These are phyloP conservation scores for Drosophila hamatofila DNA, from an alignment of 2,888 invertebrate genomes.

Conservation along the genomic window DNA sequence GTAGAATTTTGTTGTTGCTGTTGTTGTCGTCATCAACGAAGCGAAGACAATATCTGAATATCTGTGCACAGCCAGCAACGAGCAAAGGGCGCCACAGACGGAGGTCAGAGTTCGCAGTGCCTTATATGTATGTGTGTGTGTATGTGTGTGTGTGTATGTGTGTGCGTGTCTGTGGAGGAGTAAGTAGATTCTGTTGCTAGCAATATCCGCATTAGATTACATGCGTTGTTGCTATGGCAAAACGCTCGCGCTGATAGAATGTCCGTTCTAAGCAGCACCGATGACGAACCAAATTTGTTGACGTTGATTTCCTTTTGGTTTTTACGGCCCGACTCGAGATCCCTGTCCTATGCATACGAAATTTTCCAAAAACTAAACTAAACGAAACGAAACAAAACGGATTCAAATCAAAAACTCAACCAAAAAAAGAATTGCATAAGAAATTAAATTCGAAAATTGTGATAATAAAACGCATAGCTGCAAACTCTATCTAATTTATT, in stretches of 20 bases:
- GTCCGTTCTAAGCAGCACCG: constrained; percentile 2
- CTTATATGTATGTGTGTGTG: constrained; percentile 3
- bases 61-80: constrained; percentile 15
- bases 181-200: constrained; percentile 14
- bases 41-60: constrained; percentile 70
- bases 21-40: constrained; percentile 54
- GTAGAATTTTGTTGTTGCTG: constrained; percentile 54
- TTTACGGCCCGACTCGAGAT: constrained; percentile 51
- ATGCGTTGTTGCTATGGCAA: constrained; percentile 13
- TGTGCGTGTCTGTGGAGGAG: neutral
- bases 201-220: constrained; percentile 48
- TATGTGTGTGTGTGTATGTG: neutral
- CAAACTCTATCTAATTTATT: constrained; percentile 59
- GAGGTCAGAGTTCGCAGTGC: constrained; percentile 4
- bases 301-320: constrained; percentile 14
- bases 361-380: constrained; percentile 15
- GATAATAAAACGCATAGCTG: constrained; percentile 72
- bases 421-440: constrained; percentile 68
- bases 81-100: neutral
- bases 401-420: constrained; percentile 24
- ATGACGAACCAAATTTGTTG: constrained; percentile 2
- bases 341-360: constrained; percentile 57
- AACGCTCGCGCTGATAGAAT: constrained; percentile 22
- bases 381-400: constrained; percentile 10
- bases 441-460: constrained; percentile 74